Evolutionary conservation across 2,797 vertebrate species (phyloP), one percentile per base, ranked within the genome.

Genomic region (Bufotes viridis): DNA sequence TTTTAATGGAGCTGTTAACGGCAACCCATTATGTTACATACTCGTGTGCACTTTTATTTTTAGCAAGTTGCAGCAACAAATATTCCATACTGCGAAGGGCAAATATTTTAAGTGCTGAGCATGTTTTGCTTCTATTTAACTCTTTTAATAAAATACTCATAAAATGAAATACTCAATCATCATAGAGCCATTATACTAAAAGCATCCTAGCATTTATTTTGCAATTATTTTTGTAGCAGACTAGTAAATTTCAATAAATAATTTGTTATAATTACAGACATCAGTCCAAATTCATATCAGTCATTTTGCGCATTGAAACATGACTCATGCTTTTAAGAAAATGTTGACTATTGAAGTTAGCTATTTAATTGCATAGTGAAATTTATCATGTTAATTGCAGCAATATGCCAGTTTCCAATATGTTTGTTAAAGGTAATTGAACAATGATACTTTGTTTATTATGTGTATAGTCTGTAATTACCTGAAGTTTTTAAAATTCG

Each of bases 211-310:
- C 65, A 70, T 58, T 58, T 57, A 69, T 29, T 72, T 70, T n/a
- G 14, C 67, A 70, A 60, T 42, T 42, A 60, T 58, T 29, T 60
- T 67, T 51, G 58, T 42, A 42, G 10, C 26, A 42, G 26, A 58
- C 55, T 78, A 58, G 55, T 74, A 84, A 15, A 74, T 74, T 58
- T 74, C 69, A 84, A 58, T 84, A 84, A 58, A 72, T 74, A 55
- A 60, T 34, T 78, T 24, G 20, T 75, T 61, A 15, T 20, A 86
- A 78, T 67, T 29, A 78, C 11, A 78, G 60, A 42, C 53, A 72
- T 83, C n/a, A 83, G 24, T 72, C 65, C 20, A 24, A 72, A 83
- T 20, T 83, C 63, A 24, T 51, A 83, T 29, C 14, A 70, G 51
- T 22, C 24, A 29, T 70, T 53, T 72, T n/a, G 11, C 58, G 34